Base-by-base conservation (phyloP, 2,797 vertebrate genomes). In the Moxostoma hubbsi region DNA sequence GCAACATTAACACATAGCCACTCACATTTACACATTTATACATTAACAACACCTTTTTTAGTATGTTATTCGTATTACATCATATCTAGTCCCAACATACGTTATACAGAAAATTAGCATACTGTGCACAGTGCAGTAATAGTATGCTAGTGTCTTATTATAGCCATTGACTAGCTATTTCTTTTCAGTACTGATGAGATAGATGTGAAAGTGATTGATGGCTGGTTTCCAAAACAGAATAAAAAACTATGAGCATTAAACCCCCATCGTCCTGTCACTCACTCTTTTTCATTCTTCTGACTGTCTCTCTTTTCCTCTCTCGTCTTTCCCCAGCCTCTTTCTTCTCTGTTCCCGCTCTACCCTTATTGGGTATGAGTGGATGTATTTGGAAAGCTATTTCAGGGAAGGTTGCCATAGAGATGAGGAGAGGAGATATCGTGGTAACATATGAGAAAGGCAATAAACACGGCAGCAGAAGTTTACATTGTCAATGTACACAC, bases 331-430 rank as follows among this genome's bases (percentile, higher is more conserved):
- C 67, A 76, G 16, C 62, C 7, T 5, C 71, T 79, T 79, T 62
- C n/a, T 74, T 67, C 36, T 54, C 67, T 81, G 66, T 65, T 69
- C 57, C 67, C n/a, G 55, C 58, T 82, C 75, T 78, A 51, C 15
- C 16, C 49, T 83, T 81, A 68, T 82, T 82, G 83, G 74, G 73
- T 77, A 46, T 65, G 66, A 78, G 75, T 51, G 71, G 47, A 77
- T 75, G 55, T 75, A 73, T 82, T 78, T 82, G 63, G 70, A 75
- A 79, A 79, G 77, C 83, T 89, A 88, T 88, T 89, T 84, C 54
- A 66, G 84, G 83, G 81, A 36, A 66, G 58, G 84, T 88, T 87
- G 84, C 86, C 79, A 85, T 86, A 84, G 85, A 81, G 82, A 87
- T 79, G 16, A 51, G 13, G 74, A 79, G 58, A 6, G 0, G 50